Conservation (phyloP, 2,888 invertebrate species). For the Reticulitermes lucifugus region DNA sequence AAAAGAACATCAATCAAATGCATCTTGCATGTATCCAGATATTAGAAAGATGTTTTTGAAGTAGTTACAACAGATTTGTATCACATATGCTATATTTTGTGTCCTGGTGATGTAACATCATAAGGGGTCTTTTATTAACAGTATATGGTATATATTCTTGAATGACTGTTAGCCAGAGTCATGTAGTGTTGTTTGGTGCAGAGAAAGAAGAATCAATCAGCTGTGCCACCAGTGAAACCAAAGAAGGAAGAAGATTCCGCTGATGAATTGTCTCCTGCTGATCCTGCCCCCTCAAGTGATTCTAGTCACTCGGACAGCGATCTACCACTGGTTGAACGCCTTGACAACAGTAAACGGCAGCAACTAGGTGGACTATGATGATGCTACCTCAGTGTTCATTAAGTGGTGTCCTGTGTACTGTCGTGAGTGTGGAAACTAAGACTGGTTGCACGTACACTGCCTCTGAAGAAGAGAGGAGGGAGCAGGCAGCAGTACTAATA, state of each 20-base stretch:
- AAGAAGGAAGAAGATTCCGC: constrained; percentile 43
- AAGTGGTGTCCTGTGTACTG: neutral
- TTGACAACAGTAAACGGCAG: constrained; percentile 28
- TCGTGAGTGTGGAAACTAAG: neutral
- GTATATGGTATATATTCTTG: neutral
- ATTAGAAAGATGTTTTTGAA: too few species aligned
- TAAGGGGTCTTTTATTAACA: too few species aligned
- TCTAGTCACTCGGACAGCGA: constrained; percentile 55
- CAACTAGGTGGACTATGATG: constrained; percentile 1
- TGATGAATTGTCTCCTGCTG: constrained; percentile 55
- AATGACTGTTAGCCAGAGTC: neutral
- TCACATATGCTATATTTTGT: too few species aligned
- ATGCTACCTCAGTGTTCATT: constrained; percentile 26
- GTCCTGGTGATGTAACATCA: too few species aligned
- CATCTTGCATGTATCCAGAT: too few species aligned
- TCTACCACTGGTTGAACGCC: constrained; percentile 45
- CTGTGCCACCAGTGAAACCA: neutral
- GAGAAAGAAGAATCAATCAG: constrained; percentile 14
- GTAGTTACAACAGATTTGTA: too few species aligned
- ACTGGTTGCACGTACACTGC: neutral
- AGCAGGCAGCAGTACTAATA: neutral
- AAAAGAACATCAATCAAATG: too few species aligned
- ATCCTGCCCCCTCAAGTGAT: constrained; percentile 53
- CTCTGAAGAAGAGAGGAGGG: neutral
- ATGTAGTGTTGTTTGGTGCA: constrained; percentile 3